Percentiles rank a stretch among this genome's conserved stretches.
These are phyloP conservation scores for Pelusios castaneus DNA, from an alignment of 2,113 vertebrate genomes.

Conservation along the genomic window DNA sequence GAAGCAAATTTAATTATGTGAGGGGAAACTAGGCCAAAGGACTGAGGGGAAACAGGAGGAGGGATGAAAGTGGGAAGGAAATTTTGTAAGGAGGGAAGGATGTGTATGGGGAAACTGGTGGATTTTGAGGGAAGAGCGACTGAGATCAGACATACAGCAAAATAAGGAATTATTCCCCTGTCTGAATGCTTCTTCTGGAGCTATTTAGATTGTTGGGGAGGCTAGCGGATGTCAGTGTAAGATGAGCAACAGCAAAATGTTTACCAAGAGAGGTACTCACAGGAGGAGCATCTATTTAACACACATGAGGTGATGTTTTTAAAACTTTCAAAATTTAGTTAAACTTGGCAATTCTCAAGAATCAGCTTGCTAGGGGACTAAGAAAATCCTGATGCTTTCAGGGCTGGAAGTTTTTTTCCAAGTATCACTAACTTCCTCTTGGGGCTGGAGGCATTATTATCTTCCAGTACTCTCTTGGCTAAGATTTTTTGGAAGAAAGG, in stretches of 20 bases:
- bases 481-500: neutral
- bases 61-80: neutral
- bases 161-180: neutral
- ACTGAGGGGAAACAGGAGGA: neutral
- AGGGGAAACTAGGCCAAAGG: neutral
- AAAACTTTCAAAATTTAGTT: neutral
- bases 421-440: neutral
- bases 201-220: slow-evolving; percentile 1
- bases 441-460: neutral
- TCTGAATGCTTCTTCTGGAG: neutral
- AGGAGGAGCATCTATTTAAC: slow-evolving; percentile 10
- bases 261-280: neutral
- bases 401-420: slow-evolving; percentile 28
- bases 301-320: neutral
- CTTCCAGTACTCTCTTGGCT: slow-evolving; percentile 5
- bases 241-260: slow-evolving; percentile 22
- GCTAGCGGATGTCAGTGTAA: neutral
- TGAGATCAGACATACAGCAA: slow-evolving; percentile 24
- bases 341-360: slow-evolving; percentile 34
- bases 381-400: neutral
- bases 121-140: neutral
- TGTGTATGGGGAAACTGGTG: neutral
- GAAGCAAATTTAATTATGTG: neutral
- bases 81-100: neutral
- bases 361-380: neutral